phyloP scores from a whole-genome alignment of 2,888 invertebrate species.

The Calameuta filiformis region DNA sequence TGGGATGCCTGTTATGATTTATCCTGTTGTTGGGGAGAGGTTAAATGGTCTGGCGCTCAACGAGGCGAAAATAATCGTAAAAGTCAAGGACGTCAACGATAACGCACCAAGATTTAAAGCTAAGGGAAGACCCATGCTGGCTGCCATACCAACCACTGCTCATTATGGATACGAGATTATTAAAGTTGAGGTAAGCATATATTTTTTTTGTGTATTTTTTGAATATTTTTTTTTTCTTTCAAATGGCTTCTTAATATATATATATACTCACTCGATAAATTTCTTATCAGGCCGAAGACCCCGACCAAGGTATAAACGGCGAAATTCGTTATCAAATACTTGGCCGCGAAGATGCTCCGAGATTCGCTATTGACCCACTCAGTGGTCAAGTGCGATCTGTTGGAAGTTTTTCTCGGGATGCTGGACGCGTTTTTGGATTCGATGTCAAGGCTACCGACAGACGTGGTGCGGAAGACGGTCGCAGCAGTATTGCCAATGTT shows the following conservation, averaged over 20 bases:
- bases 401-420: conserved; percentile 75
- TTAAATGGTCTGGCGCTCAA: conserved; percentile 77
- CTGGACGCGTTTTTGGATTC: conserved; percentile 84
- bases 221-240: not conserved
- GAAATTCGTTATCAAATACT: conserved; percentile 85
- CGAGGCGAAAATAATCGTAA: conserved; percentile 83
- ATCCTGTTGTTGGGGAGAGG: conserved; percentile 80
- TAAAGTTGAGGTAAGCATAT: conserved; percentile 70
- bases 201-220: conserved; percentile 62
- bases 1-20: conserved; percentile 79
- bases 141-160: conserved; percentile 84
- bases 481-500: conserved; percentile 85
- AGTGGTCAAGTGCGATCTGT: conserved; percentile 82
- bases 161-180: conserved; percentile 86
- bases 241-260: not conserved
- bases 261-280: not conserved
- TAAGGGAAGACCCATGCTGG: conserved; percentile 82
- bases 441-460: conserved; percentile 90
- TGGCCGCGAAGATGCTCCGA: conserved; percentile 76
- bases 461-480: conserved; percentile 83
- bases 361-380: conserved; percentile 82
- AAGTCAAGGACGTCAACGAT: conserved; percentile 85
- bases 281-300: conserved; percentile 74
- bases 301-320: conserved; percentile 80
- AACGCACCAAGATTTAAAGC: conserved; percentile 82